Conservation (phyloP, 2,797 vertebrate species). For the Falco concolor region DNA sequence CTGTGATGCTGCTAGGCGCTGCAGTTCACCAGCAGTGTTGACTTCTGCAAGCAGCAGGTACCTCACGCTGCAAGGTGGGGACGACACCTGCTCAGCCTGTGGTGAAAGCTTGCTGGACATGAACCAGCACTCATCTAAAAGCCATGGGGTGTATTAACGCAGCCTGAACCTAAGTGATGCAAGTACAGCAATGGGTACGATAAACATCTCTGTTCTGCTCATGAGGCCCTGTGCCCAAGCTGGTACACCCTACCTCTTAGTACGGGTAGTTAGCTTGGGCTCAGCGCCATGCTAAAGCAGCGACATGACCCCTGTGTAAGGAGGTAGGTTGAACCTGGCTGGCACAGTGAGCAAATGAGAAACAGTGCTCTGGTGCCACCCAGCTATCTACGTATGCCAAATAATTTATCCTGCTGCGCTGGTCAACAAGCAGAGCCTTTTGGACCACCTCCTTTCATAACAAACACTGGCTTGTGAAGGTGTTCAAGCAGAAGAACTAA, state of each 20-base stretch:
- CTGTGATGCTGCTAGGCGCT: not conserved
- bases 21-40: not conserved
- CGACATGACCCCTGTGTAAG: fast-evolving
- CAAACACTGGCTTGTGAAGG: not conserved
- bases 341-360: not conserved
- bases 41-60: not conserved
- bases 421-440: not conserved
- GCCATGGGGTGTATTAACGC: not conserved
- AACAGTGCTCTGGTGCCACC: not conserved
- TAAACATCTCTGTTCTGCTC: not conserved
- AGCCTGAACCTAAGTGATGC: not conserved
- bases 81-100: fast-evolving
- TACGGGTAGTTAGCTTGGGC: fast-evolving
- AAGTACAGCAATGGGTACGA: not conserved
- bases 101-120: not conserved
- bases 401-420: not conserved
- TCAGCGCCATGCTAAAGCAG: fast-evolving
- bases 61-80: fast-evolving
- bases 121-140: not conserved
- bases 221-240: not conserved
- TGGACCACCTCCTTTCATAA: not conserved
- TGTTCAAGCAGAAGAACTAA: not conserved
- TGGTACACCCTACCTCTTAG: not conserved
- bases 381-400: not conserved
- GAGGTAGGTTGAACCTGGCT: not conserved